Conservation (phyloP, 2,888 invertebrate species). For the Melipona beecheii region DNA sequence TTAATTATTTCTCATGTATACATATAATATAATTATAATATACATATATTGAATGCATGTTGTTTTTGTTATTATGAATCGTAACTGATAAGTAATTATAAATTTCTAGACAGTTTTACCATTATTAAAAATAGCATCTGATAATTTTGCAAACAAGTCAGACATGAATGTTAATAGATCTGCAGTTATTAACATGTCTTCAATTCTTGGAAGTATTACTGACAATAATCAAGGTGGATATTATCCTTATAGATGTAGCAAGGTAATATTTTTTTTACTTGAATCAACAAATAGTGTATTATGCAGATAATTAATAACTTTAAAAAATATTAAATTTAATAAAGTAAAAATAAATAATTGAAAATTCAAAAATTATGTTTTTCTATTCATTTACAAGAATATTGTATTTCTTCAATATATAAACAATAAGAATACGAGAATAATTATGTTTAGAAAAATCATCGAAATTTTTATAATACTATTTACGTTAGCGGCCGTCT, state of each 20-base stretch:
- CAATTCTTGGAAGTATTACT: conserved; percentile 91
- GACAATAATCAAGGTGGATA: conserved; percentile 91
- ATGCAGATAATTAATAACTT: neutral
- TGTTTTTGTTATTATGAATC: neutral
- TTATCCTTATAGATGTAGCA: conserved; percentile 94
- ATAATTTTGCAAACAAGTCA: conserved; percentile 84
- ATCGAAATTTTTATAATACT: neutral
- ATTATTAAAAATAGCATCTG: conserved; percentile 89
- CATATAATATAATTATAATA: neutral
- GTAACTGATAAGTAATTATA: neutral
- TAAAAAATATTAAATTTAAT: neutral
- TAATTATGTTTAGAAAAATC: neutral
- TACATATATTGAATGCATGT: neutral
- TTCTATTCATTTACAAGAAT: neutral
- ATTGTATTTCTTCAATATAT: neutral
- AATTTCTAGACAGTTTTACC: conserved; percentile 88
- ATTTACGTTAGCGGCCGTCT: neutral
- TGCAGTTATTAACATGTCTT: conserved; percentile 93
- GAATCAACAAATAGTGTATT: neutral
- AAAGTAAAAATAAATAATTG: too few species aligned
- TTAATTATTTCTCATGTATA: neutral
- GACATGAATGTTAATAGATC: conserved; percentile 88
- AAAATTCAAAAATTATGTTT: neutral
- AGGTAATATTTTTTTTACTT: conserved; percentile 85
- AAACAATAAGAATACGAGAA: neutral